Conservation (phyloP, 2,888 invertebrate genomes). For the Helicoverpa assulta region DNA sequence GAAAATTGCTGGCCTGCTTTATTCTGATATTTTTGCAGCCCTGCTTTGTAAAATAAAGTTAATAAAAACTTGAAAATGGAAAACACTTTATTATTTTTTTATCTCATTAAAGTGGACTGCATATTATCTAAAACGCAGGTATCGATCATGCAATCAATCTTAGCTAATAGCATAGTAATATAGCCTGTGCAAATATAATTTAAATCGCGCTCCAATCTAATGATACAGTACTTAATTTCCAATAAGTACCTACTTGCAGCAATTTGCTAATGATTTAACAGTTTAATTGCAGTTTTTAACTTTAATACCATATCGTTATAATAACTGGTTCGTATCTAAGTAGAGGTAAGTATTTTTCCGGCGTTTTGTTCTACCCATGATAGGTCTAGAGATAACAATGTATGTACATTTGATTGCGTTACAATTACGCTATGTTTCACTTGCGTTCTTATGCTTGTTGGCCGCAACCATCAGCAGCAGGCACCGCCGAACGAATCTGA, state of each 20-base stretch:
- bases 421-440: constrained; percentile 55
- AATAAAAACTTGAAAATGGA: too few relatives aligned
- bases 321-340: constrained; percentile 56
- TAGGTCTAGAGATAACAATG: constrained; percentile 40
- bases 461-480: constrained; percentile 66
- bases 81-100: too few relatives aligned
- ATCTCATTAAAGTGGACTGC: not conserved
- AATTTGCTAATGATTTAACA: constrained; percentile 55
- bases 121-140: not conserved
- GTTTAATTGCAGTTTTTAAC: constrained; percentile 59
- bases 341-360: constrained; percentile 50
- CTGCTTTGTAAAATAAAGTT: too few relatives aligned
- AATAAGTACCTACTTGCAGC: constrained; percentile 42
- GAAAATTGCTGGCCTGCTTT: constrained; percentile 18
- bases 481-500: constrained; percentile 84
- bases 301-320: constrained; percentile 47
- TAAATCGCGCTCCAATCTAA: constrained; percentile 46
- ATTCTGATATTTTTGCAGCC: not conserved
- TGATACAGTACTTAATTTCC: constrained; percentile 45
- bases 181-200: constrained; percentile 46
- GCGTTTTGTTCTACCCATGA: constrained; percentile 49
- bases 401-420: constrained; percentile 31
- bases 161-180: constrained; percentile 17
- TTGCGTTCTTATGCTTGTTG: constrained; percentile 61
- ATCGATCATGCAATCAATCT: constrained; percentile 31